Evolutionary conservation across 1,140 invertebrate genomes (phyloP).

Genomic region (Philaenus spumarius): DNA sequence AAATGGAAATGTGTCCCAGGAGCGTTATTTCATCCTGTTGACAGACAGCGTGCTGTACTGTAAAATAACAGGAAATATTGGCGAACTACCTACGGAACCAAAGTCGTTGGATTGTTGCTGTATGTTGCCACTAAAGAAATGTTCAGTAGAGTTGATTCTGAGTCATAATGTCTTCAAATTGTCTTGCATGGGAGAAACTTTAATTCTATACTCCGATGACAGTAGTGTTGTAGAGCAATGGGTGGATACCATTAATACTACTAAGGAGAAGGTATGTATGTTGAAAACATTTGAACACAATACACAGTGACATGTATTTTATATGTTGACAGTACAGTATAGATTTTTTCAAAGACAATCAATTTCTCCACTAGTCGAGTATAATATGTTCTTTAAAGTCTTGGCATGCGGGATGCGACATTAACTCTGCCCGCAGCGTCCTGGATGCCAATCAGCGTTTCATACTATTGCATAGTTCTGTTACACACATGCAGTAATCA

Average conservation of each 20-base stretch:
- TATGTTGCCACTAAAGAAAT: slow-evolving; percentile 54
- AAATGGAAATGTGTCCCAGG: slow-evolving; percentile 26
- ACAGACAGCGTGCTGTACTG: slow-evolving; percentile 55
- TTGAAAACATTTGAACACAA: too few species aligned
- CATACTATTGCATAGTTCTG: too few species aligned
- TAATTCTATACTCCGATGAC: slow-evolving; percentile 50
- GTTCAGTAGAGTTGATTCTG: slow-evolving; percentile 47
- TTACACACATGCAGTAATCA: too few species aligned
- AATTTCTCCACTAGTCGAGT: too few species aligned
- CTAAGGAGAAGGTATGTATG: slow-evolving; percentile 44
- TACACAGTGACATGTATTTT: too few species aligned
- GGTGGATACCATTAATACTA: slow-evolving; percentile 47
- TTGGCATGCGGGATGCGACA: too few species aligned
- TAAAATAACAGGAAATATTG: slow-evolving; percentile 37
- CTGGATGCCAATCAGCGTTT: too few species aligned
- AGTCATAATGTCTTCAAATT: slow-evolving; percentile 48
- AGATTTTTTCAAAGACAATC: too few species aligned
- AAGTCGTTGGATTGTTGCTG: slow-evolving; percentile 46
- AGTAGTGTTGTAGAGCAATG: slow-evolving; percentile 46
- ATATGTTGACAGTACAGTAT: too few species aligned
- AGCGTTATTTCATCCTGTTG: slow-evolving; percentile 46
- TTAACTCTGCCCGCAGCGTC: too few species aligned
- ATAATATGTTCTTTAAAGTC: too few species aligned
- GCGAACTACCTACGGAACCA: neutral
- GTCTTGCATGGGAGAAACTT: slow-evolving; percentile 47